These are phyloP conservation scores for Bambusicola thoracicus DNA, from an alignment of 2,113 vertebrate species.

Conservation along the genomic window DNA sequence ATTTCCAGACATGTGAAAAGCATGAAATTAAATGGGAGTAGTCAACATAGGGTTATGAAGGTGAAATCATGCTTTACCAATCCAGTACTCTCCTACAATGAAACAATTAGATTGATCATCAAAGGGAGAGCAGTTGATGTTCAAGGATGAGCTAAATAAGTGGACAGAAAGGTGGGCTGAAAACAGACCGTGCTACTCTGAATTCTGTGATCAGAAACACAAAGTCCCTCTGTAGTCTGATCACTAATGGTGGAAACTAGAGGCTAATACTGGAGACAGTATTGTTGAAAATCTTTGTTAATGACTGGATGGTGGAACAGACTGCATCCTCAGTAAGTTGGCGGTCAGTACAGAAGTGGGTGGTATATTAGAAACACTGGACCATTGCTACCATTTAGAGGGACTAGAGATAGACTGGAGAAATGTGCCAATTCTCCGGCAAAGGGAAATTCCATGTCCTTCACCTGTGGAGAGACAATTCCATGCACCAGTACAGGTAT, in stretches of 20 bases:
- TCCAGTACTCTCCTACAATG: background rate
- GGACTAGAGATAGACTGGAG: background rate
- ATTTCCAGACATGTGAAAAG: background rate
- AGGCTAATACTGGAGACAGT: background rate
- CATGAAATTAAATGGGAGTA: background rate
- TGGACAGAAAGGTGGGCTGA: background rate
- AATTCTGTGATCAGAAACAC: background rate
- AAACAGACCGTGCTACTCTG: background rate
- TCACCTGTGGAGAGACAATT: background rate
- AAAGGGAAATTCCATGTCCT: background rate
- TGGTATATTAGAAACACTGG: background rate
- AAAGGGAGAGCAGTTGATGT: background rate
- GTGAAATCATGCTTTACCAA: background rate
- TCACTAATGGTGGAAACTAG: background rate
- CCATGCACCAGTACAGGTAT: background rate
- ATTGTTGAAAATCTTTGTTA: background rate
- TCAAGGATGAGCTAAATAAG: background rate
- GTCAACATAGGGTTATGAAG: background rate
- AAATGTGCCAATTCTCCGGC: background rate
- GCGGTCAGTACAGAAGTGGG: background rate
- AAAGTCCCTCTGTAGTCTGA: background rate
- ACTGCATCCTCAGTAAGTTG: background rate
- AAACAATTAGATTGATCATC: background rate
- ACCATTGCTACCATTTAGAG: background rate
- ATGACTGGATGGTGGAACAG: background rate